Base-by-base conservation (phyloP, 2,797 vertebrate species). In the Cheirogaleus major region DNA sequence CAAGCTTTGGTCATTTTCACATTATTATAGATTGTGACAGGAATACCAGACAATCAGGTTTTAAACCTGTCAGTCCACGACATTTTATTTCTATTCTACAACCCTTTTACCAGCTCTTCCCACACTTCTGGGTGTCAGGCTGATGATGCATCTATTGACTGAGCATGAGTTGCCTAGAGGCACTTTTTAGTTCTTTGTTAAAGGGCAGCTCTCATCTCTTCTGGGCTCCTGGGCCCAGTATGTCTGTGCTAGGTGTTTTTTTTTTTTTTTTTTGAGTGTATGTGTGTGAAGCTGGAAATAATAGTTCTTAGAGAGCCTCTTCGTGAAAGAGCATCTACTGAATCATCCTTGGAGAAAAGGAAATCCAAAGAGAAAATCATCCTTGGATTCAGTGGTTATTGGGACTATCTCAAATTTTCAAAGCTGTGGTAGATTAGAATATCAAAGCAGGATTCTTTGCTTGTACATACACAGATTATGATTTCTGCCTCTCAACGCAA, bases 1-100 rank as follows among this genome's bases (percentile, higher is more conserved):
- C 32, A 91, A 30, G 59, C 17, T 89, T 95, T 94, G 93, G 75
- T 92, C 76, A 89, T 92, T 93, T 95, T 95, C 57, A 85, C 61
- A 30, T 83, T 43, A 25, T 89, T 93, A 85, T 82, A 43, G 48
- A 63, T 87, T 78, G 86, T 92, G 93, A 93, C 89, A 95, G 57
- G 25, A 70, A 73, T 69, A 95, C 50, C 91, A 95, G 67, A 45
- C 45, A 88, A 88, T 89, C 30, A 27, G 73, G 48, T 86, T 97
- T 96, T 41, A 89, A 91, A 65, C 48, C 35, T 96, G 89, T 86
- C 91, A 88, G 70, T 11, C 27, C 7, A 4, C 14, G 59, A 65
- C 91, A 94, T 69, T 79, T 95, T 76, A 89, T 81, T 97, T 97
- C 70, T 55, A 72, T 10, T 76, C 94, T 91, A 67, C 69, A 43